These are phyloP conservation scores for Vulpes vulpes DNA, from an alignment of 2,113 vertebrate species.

Conservation along the genomic window DNA sequence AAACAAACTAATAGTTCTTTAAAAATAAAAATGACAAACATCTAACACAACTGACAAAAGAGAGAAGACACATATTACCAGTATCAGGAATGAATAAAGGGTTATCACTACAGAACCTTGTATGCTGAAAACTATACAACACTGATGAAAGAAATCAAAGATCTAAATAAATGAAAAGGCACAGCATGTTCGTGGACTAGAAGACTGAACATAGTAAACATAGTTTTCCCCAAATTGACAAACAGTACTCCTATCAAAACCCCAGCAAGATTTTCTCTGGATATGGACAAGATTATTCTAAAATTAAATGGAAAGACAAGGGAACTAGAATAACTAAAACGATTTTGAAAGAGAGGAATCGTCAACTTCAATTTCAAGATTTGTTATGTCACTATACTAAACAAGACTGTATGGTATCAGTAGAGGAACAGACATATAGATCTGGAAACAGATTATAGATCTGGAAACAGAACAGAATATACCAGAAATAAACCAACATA, in stretches of 20 bases:
- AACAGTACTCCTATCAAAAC: background rate
- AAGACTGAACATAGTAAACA: background rate
- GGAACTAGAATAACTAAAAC: background rate
- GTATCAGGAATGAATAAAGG: background rate
- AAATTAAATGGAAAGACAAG: background rate
- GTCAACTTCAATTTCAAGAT: background rate
- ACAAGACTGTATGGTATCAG: background rate
- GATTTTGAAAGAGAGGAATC: background rate
- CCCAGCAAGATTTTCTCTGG: background rate
- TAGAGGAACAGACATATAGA: background rate
- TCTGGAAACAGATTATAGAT: background rate
- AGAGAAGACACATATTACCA: background rate
- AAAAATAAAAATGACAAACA: conserved; percentile 23
- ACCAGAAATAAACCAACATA: background rate
- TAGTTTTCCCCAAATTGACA: background rate
- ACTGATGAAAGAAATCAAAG: background rate
- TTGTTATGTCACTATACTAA: background rate
- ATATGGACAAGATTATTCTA: background rate
- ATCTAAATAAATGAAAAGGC: background rate
- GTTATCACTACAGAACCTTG: background rate
- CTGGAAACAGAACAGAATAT: background rate
- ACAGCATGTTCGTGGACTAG: background rate
- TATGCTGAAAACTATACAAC: conserved; percentile 3
- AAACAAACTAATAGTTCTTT: background rate
- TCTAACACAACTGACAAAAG: background rate